Evolutionary conservation across 2,113 vertebrate genomes (phyloP), one percentile per base, ranked within the genome.

Genomic region (Trogon surrucura): DNA sequence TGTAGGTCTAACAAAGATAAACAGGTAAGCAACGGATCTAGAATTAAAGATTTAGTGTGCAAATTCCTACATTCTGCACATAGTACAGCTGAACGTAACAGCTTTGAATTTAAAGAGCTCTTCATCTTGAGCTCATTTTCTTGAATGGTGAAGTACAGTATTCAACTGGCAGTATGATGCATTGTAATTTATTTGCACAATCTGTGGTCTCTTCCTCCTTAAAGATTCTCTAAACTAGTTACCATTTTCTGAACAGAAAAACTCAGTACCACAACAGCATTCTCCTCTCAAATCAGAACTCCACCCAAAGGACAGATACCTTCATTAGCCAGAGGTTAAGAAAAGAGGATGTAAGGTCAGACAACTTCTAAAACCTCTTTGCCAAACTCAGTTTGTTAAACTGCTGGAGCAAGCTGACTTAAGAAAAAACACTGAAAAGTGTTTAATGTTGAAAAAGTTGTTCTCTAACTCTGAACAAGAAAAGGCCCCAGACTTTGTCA

Each of bases 111-210:
- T 66, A 41, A 18, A n/a, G 0, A 41, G 18, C 19, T 69, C 34
- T 74, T 72, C 26, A 54, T 9, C 13, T 77, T 1, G 1, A 81
- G 13, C 32, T 30, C 10, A 2, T 77, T 85, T 66, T 57, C 67
- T 27, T 88, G 21, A 57, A 54, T 32, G 26, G 16, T 27, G 5
- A 82, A 81, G 18, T 80, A 20, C 50, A 77, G 30, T 77, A 51
- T 34, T 54, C 25, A 77, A 0, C 7, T 65, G 58, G 21, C 45
- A 72, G 54, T 32, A 45, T 0, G 0, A 61, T 18, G 18, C 38
- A 27, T 80, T 77, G 6, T n/a, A 69, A 51, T 23, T 4, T 9
- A 69, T 47, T n/a, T 53, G n/a, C 75, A 81, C 26, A 36, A 74
- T 16, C 34, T 70, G 38, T 7, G 7, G 9, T 70, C 64, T 80